A percentile compares a stretch with the other conserved stretches of the same genome.
phyloP scores from a whole-genome alignment of 2,113 vertebrate species.

The Calidris pygmaea region DNA sequence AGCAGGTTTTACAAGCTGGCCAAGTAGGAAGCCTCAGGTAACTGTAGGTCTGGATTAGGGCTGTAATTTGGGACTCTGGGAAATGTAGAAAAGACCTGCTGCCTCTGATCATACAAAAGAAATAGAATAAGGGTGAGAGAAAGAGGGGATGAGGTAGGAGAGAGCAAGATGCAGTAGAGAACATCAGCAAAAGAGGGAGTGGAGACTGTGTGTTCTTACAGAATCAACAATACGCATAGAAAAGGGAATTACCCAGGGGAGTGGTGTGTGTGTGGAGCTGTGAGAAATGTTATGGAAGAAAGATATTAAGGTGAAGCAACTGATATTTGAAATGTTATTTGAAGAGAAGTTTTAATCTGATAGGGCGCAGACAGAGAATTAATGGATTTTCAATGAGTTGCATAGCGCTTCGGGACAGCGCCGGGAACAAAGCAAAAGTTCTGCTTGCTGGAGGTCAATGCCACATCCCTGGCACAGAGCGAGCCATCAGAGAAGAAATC shows the following conservation, averaged over 20 bases:
- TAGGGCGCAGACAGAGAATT: background rate
- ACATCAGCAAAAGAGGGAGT: background rate
- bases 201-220: background rate
- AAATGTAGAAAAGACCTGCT: background rate
- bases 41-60: background rate
- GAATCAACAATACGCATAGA: background rate
- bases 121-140: background rate
- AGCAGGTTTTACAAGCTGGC: background rate
- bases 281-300: constrained; percentile 31
- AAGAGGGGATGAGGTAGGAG: background rate
- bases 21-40: background rate
- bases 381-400: background rate
- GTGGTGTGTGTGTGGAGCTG: background rate
- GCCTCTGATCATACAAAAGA: background rate
- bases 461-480: background rate
- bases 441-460: background rate
- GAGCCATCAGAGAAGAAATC: background rate
- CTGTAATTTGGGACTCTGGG: background rate
- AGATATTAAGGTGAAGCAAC: constrained; percentile 2
- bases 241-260: constrained; percentile 29
- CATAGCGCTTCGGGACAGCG: background rate
- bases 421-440: background rate
- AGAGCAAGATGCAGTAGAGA: background rate
- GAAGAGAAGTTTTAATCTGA: constrained; percentile 42
- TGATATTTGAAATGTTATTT: constrained; percentile 30